phyloP scores from a whole-genome alignment of 2,888 invertebrate species.

The Brachypterus glaber region DNA sequence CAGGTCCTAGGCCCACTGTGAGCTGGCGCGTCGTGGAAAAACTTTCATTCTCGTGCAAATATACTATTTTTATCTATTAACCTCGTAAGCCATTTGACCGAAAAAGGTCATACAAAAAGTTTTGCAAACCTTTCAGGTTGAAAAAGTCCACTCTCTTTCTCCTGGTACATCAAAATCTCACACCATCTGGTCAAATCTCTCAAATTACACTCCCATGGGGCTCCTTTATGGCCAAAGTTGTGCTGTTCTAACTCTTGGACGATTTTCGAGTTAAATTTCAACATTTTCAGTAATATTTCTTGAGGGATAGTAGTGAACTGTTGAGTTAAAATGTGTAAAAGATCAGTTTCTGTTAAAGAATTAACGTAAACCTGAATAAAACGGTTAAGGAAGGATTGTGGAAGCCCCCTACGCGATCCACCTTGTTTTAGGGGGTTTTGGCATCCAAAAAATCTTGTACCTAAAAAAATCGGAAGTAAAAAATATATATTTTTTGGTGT shows the following conservation, averaged over 20 bases:
- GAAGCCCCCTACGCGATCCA: constrained; percentile 90
- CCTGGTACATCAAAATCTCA: constrained; percentile 51
- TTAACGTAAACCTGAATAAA: constrained; percentile 82
- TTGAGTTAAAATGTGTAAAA: constrained; percentile 54
- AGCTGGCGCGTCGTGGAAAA: too few relatives aligned
- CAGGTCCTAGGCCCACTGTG: too few relatives aligned
- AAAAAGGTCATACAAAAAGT: too few relatives aligned
- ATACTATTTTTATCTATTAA: too few relatives aligned
- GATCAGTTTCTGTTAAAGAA: constrained; percentile 55
- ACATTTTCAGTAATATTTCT: constrained; percentile 59
- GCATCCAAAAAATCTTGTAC: constrained; percentile 89
- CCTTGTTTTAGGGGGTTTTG: constrained; percentile 97
- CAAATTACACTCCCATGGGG: constrained; percentile 96
- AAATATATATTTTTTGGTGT: not conserved
- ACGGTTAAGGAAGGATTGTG: constrained; percentile 93
- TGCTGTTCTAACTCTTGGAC: constrained; percentile 53
- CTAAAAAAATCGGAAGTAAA: constrained; percentile 24
- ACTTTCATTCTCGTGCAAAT: too few relatives aligned
- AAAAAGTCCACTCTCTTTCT: constrained; percentile 22
- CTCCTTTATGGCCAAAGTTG: constrained; percentile 69
- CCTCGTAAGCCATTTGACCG: too few relatives aligned
- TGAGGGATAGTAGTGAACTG: constrained; percentile 54
- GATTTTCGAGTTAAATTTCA: constrained; percentile 66
- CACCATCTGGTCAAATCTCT: constrained; percentile 93
- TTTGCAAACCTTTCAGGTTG: constrained; percentile 47